phyloP scores from a whole-genome alignment of 2,113 vertebrate genomes.

The Mus spicilegus region DNA sequence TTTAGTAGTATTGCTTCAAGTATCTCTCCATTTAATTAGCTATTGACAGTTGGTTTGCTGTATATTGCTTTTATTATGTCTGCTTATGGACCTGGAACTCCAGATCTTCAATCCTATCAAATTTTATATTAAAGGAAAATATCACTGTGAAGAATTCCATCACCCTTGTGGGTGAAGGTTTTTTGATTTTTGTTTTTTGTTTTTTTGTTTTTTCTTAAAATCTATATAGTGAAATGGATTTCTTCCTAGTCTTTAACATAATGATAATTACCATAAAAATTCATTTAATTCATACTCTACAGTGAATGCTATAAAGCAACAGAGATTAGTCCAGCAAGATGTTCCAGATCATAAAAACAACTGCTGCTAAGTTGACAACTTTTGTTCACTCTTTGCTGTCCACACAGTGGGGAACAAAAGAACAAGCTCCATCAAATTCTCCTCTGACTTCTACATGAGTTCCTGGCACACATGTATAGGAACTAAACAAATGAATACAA shows the following conservation, averaged over 20 bases:
- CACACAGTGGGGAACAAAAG: neutral
- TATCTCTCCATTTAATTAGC: no score
- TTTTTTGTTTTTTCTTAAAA: neutral
- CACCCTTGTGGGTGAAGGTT: neutral
- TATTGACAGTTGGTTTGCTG: no score
- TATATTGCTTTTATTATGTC: no score
- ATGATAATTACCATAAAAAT: neutral
- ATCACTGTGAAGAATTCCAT: neutral
- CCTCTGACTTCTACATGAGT: neutral
- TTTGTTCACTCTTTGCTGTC: neutral
- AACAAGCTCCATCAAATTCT: neutral
- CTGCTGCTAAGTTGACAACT: neutral
- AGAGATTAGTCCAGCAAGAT: neutral
- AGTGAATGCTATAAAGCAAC: neutral
- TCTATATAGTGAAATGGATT: neutral
- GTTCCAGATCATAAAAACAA: neutral
- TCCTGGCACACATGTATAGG: neutral
- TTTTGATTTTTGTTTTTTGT: no score
- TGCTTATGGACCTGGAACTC: no score
- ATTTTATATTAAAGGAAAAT: neutral
- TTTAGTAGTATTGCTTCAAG: no score
- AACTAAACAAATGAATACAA: neutral
- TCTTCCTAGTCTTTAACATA: neutral
- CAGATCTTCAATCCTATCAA: neutral
- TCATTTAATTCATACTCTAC: neutral